A percentile compares a stretch with the other conserved stretches of the same genome.
Evolutionary conservation across 1,140 invertebrate species (phyloP).

Genomic region (Kradibia gibbosae): DNA sequence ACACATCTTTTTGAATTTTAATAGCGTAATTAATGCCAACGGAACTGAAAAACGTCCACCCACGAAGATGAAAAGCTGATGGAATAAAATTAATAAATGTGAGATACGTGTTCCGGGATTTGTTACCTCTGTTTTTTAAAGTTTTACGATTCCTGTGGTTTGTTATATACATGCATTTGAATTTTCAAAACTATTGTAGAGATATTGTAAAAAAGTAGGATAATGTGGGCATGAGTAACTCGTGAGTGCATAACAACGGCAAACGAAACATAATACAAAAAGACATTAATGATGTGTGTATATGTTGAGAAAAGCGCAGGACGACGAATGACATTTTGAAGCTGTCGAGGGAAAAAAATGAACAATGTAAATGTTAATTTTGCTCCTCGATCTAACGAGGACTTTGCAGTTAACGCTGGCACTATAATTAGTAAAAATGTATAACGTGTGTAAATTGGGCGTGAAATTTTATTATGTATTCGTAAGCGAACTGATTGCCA

Average conservation of each 20-base stretch:
- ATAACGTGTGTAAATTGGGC: conserved; percentile 27
- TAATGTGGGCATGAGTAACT: conserved; percentile 5
- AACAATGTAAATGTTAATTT: conserved; percentile 9
- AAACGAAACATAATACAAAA: conserved; percentile 21
- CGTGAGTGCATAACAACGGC: neutral
- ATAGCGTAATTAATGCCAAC: neutral
- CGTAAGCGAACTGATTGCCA: conserved; percentile 4
- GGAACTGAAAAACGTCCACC: conserved; percentile 20
- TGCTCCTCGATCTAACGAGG: neutral
- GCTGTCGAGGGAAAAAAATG: conserved; percentile 11
- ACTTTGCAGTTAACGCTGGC: conserved; percentile 5
- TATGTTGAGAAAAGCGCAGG: conserved; percentile 24
- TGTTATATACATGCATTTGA: conserved; percentile 41
- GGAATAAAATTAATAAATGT: conserved; percentile 12
- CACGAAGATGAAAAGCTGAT: neutral
- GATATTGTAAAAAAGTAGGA: conserved; percentile 39
- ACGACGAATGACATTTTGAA: conserved; percentile 18
- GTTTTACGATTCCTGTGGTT: conserved; percentile 45
- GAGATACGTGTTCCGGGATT: conserved; percentile 26
- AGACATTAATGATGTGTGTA: conserved; percentile 20
- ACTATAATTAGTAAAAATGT: conserved; percentile 18
- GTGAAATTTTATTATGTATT: conserved; percentile 16
- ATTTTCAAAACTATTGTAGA: conserved; percentile 48
- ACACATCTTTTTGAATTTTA: neutral
- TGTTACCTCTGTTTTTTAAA: conserved; percentile 44